A percentile compares a stretch with the other conserved stretches of the same genome.
phyloP scores from a whole-genome alignment of 2,797 vertebrate species.

The Cetoscarus ocellatus region DNA sequence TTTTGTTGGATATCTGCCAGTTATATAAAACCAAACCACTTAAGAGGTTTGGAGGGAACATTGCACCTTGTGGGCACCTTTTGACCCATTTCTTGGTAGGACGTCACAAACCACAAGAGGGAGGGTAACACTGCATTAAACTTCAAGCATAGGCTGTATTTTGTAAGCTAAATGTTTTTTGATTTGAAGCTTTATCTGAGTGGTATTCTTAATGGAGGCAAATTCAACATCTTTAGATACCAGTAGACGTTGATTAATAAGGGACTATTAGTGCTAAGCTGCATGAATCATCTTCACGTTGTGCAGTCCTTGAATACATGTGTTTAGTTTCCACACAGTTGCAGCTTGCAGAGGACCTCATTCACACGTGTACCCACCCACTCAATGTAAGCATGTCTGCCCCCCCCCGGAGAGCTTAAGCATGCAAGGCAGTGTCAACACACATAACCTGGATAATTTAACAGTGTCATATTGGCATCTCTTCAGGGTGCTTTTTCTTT shows the following conservation, averaged over 20 bases:
- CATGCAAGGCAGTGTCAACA: slow-evolving; percentile 17
- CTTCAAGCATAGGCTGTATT: background rate
- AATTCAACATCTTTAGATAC: too few species aligned
- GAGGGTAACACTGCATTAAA: background rate
- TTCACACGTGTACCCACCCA: slow-evolving; percentile 13
- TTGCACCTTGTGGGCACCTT: background rate
- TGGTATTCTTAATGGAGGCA: too few species aligned
- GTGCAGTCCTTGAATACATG: background rate
- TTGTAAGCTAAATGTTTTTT: too few species aligned
- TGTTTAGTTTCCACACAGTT: background rate
- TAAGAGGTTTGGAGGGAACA: background rate
- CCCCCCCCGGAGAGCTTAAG: slow-evolving; percentile 24
- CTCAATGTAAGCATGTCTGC: slow-evolving; percentile 23
- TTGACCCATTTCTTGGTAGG: background rate
- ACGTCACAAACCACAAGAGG: background rate
- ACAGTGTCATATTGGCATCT: slow-evolving; percentile 21
- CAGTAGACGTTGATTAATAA: too few species aligned
- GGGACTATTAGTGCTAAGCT: too few species aligned
- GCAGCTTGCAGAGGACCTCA: background rate
- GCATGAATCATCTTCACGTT: background rate
- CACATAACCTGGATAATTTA: slow-evolving; percentile 17
- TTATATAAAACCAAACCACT: background rate
- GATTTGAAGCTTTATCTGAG: too few species aligned
- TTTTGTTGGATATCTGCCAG: background rate
- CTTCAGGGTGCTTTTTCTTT: slow-evolving; percentile 11